Evolutionary conservation across 1,140 invertebrate genomes (phyloP).

Genomic region (Varroa destructor): DNA sequence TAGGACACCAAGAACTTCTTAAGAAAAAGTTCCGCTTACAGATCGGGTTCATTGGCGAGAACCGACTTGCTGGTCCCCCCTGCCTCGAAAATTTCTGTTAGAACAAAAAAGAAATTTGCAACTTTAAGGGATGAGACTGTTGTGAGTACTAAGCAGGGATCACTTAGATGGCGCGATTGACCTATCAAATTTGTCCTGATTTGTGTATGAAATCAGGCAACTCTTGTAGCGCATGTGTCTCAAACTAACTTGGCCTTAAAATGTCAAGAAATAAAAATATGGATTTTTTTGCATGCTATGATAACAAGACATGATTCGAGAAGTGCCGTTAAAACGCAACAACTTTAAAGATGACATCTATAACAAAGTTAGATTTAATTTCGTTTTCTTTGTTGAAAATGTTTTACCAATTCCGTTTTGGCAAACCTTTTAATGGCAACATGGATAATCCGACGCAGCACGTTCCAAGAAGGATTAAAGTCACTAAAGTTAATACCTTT

Average conservation of each 20-base stretch:
- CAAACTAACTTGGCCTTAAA: too few relatives aligned
- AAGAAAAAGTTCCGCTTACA: neutral
- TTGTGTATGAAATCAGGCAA: too few relatives aligned
- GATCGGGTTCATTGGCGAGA: conserved; percentile 1
- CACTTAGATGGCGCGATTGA: neutral
- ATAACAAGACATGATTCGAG: too few relatives aligned
- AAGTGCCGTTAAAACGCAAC: neutral
- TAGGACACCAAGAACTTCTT: neutral
- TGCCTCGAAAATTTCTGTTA: conserved; percentile 1
- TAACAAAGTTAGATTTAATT: neutral
- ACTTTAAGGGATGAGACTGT: neutral
- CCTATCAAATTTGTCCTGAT: neutral
- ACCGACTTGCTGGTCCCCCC: neutral
- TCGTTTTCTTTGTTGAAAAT: neutral
- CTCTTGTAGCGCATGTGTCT: too few relatives aligned
- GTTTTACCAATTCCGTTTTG: neutral
- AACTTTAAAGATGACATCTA: conserved; percentile 5
- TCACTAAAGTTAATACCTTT: neutral
- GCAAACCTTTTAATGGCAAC: conserved; percentile 4
- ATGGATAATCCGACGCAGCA: neutral
- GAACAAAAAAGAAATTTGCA: neutral
- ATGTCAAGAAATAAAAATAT: too few relatives aligned
- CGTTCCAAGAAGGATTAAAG: neutral
- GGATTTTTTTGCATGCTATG: too few relatives aligned
- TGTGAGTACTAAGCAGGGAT: neutral